A percentile compares a stretch with the other conserved stretches of the same genome.
These are phyloP conservation scores for Cepaea hortensis DNA, from an alignment of 2,888 invertebrate genomes.

Conservation along the genomic window DNA sequence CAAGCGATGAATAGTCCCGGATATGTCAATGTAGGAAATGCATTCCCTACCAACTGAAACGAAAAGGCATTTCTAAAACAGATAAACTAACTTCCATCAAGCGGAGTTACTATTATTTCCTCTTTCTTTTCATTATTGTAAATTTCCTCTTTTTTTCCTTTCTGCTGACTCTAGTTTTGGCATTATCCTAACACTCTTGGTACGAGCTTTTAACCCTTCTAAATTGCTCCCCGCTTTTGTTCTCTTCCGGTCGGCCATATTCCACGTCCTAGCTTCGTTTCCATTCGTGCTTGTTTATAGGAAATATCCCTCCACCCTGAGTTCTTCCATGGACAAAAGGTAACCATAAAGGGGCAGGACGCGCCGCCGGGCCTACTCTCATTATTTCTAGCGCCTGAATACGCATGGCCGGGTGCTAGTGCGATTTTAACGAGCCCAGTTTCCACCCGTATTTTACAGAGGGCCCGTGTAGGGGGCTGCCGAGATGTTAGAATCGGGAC, in stretches of 20 bases:
- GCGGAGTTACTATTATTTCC: not conserved
- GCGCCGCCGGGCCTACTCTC: constrained; percentile 20
- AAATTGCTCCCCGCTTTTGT: constrained; percentile 19
- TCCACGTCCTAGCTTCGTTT: not conserved
- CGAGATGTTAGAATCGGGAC: not conserved
- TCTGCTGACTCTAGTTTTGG: too few relatives aligned
- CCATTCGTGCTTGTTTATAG: constrained; percentile 11
- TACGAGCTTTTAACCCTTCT: constrained; percentile 28
- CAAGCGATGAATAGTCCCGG: constrained; percentile 1
- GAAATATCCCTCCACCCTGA: constrained; percentile 10
- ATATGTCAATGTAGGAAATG: constrained; percentile 22
- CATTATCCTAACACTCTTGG: constrained; percentile 10
- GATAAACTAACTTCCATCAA: not conserved
- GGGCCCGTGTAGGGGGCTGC: not conserved
- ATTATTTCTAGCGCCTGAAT: constrained; percentile 24
- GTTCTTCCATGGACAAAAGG: not conserved
- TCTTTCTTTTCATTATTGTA: not conserved
- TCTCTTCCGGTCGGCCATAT: constrained; percentile 4
- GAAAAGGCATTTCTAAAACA: constrained; percentile 8
- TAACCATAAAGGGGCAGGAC: constrained; percentile 14
- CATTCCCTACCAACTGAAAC: constrained; percentile 7
- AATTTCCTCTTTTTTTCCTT: too few relatives aligned
- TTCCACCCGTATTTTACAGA: not conserved
- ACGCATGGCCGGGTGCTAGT: constrained; percentile 25
- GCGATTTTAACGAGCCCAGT: constrained; percentile 31